Conservation (phyloP, 2,888 invertebrate species). For the Acronicta psi region DNA sequence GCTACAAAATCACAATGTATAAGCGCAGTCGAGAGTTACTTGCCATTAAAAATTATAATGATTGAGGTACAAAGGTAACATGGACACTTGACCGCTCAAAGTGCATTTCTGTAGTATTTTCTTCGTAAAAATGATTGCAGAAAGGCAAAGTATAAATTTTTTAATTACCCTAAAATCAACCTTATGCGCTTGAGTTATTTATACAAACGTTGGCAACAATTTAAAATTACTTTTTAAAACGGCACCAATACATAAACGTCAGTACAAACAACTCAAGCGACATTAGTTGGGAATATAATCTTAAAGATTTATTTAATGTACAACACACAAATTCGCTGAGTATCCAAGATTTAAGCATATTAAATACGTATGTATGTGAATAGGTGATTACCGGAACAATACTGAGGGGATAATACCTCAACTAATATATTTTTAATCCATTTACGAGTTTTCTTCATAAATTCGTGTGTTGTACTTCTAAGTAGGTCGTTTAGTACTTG, state of each 20-base stretch:
- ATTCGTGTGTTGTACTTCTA: slow-evolving; percentile 43
- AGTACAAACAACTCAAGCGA: slow-evolving; percentile 56
- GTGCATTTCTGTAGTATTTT: slow-evolving; percentile 80
- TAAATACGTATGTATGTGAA: slow-evolving; percentile 38
- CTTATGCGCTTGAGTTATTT: slow-evolving; percentile 55
- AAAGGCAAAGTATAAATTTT: slow-evolving; percentile 75
- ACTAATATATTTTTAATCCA: not conserved
- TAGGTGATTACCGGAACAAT: slow-evolving; percentile 37
- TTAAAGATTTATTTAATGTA: slow-evolving; percentile 45
- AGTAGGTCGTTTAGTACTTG: slow-evolving; percentile 67
- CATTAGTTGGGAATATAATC: slow-evolving; percentile 64
- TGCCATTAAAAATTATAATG: slow-evolving; percentile 36
- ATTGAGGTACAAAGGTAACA: slow-evolving; percentile 50
- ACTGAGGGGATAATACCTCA: slow-evolving; percentile 2
- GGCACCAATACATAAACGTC: slow-evolving; percentile 23
- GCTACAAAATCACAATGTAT: slow-evolving; percentile 74
- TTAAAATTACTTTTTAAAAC: slow-evolving; percentile 12
- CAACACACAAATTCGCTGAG: slow-evolving; percentile 44
- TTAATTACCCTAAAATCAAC: slow-evolving; percentile 69
- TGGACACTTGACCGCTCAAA: slow-evolving; percentile 64
- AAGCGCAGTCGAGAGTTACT: slow-evolving; percentile 63
- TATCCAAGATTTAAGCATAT: slow-evolving; percentile 14
- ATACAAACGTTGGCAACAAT: slow-evolving; percentile 20
- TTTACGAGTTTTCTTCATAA: slow-evolving; percentile 2
- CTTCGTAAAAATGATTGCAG: slow-evolving; percentile 85